Percentiles rank a stretch among this genome's conserved stretches.
These are phyloP conservation scores for Melangyna quadrimaculata DNA, from an alignment of 2,888 invertebrate genomes.

Conservation along the genomic window DNA sequence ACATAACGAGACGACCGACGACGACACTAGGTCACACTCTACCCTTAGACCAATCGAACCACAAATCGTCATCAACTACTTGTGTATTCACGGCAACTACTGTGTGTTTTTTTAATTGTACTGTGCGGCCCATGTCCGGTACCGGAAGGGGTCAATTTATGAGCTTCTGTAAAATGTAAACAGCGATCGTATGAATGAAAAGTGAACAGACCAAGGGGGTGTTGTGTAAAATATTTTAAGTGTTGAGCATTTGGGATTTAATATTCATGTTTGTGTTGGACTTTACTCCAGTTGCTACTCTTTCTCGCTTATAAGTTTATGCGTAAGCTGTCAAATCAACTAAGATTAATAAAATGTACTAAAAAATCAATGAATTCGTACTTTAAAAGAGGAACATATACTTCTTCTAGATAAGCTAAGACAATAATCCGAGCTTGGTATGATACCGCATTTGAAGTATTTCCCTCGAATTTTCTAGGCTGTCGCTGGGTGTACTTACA, in stretches of 20 bases:
- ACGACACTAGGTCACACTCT: constrained; percentile 69
- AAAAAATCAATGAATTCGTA: too few relatives aligned
- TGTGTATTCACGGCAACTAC: constrained; percentile 67
- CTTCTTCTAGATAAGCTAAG: too few relatives aligned
- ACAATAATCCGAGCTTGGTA: too few relatives aligned
- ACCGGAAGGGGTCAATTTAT: constrained; percentile 75
- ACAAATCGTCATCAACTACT: constrained; percentile 61
- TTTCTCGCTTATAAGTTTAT: too few relatives aligned
- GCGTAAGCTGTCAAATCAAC: too few relatives aligned
- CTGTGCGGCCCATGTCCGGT: constrained; percentile 74
- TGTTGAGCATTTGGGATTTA: neutral
- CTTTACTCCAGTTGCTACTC: too few relatives aligned
- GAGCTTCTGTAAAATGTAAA: constrained; percentile 68
- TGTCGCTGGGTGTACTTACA: too few relatives aligned
- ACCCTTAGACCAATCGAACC: constrained; percentile 55
- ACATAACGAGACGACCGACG: constrained; percentile 62
- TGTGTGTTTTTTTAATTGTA: constrained; percentile 71
- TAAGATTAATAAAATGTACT: too few relatives aligned
- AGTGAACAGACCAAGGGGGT: constrained; percentile 45
- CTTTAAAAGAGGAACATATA: too few relatives aligned
- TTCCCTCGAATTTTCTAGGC: too few relatives aligned
- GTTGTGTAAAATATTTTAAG: neutral
- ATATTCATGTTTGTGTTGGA: too few relatives aligned
- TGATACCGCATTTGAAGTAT: too few relatives aligned
- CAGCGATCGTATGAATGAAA: constrained; percentile 68